These are phyloP conservation scores for Hypomecis punctinalis DNA, from an alignment of 2,888 invertebrate genomes.

Conservation along the genomic window DNA sequence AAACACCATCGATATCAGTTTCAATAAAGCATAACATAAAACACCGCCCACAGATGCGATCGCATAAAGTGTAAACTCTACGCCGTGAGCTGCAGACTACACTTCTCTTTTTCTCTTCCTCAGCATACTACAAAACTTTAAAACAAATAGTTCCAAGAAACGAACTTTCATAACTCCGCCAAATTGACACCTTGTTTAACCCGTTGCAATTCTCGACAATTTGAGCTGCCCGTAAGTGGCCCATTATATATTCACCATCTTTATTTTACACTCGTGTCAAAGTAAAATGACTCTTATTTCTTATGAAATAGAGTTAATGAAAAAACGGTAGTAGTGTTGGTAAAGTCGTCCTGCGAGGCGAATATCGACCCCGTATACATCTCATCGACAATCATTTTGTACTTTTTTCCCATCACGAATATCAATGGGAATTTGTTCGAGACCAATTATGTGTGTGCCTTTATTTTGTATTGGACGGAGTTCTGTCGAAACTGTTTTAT, in stretches of 20 bases:
- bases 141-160: conserved; percentile 83
- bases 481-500: conserved; percentile 59
- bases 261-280: conserved; percentile 37
- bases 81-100: conserved; percentile 46
- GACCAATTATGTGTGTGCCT: conserved; percentile 79
- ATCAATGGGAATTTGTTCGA: conserved; percentile 83
- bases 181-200: conserved; percentile 84
- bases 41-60: conserved; percentile 67
- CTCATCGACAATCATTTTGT: conserved; percentile 78
- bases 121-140: conserved; percentile 63
- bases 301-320: conserved; percentile 27
- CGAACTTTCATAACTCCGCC: conserved; percentile 81
- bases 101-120: conserved; percentile 22
- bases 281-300: conserved; percentile 45
- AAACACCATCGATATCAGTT: conserved; percentile 46
- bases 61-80: conserved; percentile 71
- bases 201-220: conserved; percentile 80
- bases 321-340: conserved; percentile 47
- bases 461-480: conserved; percentile 68
- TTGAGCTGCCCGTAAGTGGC: conserved; percentile 81
- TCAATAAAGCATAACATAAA: conserved; percentile 73
- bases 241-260: conserved; percentile 73
- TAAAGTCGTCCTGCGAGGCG: conserved; percentile 62
- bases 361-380: conserved; percentile 75
- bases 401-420: conserved; percentile 83